Evolutionary conservation across 2,113 vertebrate genomes (phyloP).

Genomic region (Engystomops pustulosus): DNA sequence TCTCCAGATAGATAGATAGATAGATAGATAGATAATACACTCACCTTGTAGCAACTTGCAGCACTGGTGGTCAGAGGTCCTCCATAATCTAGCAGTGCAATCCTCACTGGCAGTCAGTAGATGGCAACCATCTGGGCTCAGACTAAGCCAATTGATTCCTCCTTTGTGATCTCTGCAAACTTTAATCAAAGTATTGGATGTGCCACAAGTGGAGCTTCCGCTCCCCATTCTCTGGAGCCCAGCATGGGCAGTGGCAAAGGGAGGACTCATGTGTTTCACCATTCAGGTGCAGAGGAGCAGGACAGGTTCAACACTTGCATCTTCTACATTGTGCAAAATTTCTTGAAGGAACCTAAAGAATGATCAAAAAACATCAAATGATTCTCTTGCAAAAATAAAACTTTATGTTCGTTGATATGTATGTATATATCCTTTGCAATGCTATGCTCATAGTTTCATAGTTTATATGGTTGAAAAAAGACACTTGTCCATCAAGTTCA

Average conservation of each 20-base stretch:
- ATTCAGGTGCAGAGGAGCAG: background rate
- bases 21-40: no score
- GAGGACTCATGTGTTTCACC: slow-evolving; percentile 38
- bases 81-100: slow-evolving; percentile 79
- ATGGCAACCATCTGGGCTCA: slow-evolving; percentile 79
- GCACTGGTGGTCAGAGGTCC: slow-evolving; percentile 77
- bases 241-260: slow-evolving; percentile 26
- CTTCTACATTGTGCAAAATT: slow-evolving; percentile 21
- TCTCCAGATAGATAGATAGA: no score
- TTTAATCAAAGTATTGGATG: slow-evolving; percentile 63
- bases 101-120: slow-evolving; percentile 82
- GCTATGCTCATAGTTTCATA: no score
- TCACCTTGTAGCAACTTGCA: slow-evolving; percentile 77
- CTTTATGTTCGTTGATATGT: background rate
- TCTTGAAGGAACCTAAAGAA: background rate
- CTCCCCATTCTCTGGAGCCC: slow-evolving; percentile 71
- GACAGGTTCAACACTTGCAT: background rate
- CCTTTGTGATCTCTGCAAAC: slow-evolving; percentile 78
- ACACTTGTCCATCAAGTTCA: no score
- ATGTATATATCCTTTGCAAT: no score
- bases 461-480: no score
- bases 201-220: slow-evolving; percentile 69
- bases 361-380: background rate
- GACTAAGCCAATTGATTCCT: slow-evolving; percentile 83
- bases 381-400: background rate